Evolutionary conservation across 2,888 invertebrate genomes (phyloP), one percentile per base, ranked within the genome.

Genomic region (Graphium colonna): DNA sequence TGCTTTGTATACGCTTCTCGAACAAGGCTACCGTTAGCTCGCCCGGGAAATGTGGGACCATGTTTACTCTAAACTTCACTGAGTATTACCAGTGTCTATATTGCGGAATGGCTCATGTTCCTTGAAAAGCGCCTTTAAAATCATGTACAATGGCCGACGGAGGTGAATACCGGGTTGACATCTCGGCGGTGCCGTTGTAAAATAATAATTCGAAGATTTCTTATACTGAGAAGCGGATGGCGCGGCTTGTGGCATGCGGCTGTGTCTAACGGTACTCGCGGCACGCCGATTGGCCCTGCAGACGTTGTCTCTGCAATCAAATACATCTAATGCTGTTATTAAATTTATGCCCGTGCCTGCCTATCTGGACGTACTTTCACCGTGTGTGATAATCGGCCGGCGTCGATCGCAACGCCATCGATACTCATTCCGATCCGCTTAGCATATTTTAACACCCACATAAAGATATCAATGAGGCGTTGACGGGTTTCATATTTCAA

Each of bases 261-360:
- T 59, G 59, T 63, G 67, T 61, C 63, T 86, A 86, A 86, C 86
- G 85, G 87, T 77, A 82, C 73, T 57, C 47, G 51, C 60, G 71
- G 66, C 73, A 71, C 74, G 71, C 66, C 71, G 73, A 75, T 75
- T 72, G 81, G 83, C 82, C 82, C 85, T 73, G 75, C 72, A 73
- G 78, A 74, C 77, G 75, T 69, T 76, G 79, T 77, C 82, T 81
- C 76, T 73, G 81, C 78, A 79, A 82, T 78, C 75, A 77, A 76
- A 85, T 83, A 85, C 77, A 80, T 84, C 83, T 83, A 82, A 81
- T 83, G 82, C 80, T 83, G 82, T 84, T 83, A 84, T 83, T 84
- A 83, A 83, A 80, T 81, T 79, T 79, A 80, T 82, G 77, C 79
- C 73, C 75, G 69, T 55, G 61, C 58, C 48, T 39, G 38, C 48